phyloP scores from a whole-genome alignment of 2,797 vertebrate genomes.

The Emys orbicularis region DNA sequence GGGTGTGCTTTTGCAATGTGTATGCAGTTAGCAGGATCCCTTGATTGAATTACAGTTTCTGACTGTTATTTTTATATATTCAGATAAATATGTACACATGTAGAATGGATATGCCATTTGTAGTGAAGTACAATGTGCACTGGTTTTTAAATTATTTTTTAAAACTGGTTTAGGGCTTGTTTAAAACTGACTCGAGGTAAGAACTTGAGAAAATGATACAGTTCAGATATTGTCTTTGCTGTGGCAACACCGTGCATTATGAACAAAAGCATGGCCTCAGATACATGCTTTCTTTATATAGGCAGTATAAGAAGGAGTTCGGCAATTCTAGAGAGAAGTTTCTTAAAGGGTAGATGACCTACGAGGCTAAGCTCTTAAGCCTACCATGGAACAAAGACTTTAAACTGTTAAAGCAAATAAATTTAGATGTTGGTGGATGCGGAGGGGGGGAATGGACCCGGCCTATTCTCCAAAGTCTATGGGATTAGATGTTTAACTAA shows the following conservation, averaged over 20 bases:
- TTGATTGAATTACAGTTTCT: slow-evolving; percentile 64
- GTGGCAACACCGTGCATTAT: neutral
- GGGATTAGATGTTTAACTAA: neutral
- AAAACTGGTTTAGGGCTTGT: slow-evolving; percentile 12
- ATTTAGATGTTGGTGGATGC: neutral
- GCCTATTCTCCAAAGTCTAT: neutral
- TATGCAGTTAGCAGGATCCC: slow-evolving; percentile 64
- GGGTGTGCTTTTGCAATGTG: slow-evolving; percentile 53
- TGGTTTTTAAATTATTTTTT: slow-evolving; percentile 31
- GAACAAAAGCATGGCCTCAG: neutral
- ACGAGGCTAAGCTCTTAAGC: neutral
- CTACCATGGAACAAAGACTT: neutral
- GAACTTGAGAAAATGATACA: neutral
- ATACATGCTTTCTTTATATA: neutral
- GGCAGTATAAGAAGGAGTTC: neutral
- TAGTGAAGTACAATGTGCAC: slow-evolving; percentile 3
- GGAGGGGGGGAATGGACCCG: neutral
- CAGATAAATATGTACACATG: slow-evolving; percentile 54
- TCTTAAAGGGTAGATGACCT: neutral
- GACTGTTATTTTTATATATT: slow-evolving; percentile 56
- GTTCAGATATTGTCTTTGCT: neutral
- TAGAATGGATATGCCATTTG: slow-evolving; percentile 29
- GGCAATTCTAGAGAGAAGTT: neutral
- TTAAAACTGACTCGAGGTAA: neutral
- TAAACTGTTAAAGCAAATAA: neutral